Evolutionary conservation across 92 coral and sea anemone species (phyloP).

Genomic region (Meandrina meandrites): DNA sequence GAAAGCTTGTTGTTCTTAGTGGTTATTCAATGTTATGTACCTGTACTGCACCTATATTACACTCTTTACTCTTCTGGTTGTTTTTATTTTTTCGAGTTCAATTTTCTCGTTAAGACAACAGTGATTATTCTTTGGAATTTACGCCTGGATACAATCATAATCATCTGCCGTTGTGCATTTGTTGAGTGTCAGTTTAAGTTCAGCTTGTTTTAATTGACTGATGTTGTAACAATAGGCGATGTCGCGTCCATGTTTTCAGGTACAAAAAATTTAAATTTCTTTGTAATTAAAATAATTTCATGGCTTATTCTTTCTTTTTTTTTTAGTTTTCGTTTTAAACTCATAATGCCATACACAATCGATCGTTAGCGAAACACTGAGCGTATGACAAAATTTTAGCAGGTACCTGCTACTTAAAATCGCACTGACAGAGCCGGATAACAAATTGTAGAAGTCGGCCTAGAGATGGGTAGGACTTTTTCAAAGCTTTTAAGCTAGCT

Average conservation of each 20-base stretch:
- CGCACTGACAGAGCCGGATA: too few species aligned
- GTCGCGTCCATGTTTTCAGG: neutral
- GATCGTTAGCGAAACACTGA: neutral
- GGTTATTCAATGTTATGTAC: neutral
- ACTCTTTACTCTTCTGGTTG: neutral
- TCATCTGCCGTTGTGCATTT: neutral
- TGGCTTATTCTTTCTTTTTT: neutral
- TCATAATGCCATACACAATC: neutral
- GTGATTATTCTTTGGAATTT: neutral
- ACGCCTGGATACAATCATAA: neutral
- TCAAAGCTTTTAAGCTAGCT: too few species aligned
- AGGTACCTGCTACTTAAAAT: conserved; percentile 10
- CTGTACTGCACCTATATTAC: neutral
- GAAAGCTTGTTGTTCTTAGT: neutral
- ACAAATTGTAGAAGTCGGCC: too few species aligned
- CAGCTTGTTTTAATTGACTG: conserved; percentile 1
- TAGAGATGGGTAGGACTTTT: neutral
- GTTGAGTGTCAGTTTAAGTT: neutral
- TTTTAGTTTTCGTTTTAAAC: neutral
- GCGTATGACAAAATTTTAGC: neutral
- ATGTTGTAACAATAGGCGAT: neutral
- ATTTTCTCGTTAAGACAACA: neutral
- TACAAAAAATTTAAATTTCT: neutral
- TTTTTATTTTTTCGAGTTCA: neutral
- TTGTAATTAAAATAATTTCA: neutral